These are phyloP conservation scores for Drosophila flavopinicola DNA, from an alignment of 2,888 invertebrate genomes.

Conservation along the genomic window DNA sequence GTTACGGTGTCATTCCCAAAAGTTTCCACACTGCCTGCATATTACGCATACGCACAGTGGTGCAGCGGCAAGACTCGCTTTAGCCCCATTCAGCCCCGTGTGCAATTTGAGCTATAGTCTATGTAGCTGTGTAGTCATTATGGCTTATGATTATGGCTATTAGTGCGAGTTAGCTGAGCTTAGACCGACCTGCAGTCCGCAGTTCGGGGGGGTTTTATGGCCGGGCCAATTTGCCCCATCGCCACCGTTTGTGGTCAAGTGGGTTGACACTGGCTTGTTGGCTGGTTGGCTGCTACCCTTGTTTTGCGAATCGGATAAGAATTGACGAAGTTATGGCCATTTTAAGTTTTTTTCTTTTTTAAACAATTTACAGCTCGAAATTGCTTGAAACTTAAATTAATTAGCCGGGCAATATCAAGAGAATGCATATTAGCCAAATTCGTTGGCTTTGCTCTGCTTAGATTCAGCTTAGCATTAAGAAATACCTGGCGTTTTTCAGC, in stretches of 20 bases:
- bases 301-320: no score
- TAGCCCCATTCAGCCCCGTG: conserved; percentile 2
- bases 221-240: conserved; percentile 51
- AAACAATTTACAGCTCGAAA: no score
- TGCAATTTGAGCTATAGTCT: conserved; percentile 56
- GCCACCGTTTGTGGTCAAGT: conserved; percentile 52
- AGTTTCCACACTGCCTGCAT: conserved; percentile 52
- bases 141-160: conserved; percentile 78
- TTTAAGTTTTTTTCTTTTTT: no score
- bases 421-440: conserved; percentile 46
- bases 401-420: conserved; percentile 38
- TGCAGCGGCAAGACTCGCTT: conserved; percentile 5
- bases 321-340: no score
- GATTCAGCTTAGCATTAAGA: conserved; percentile 12
- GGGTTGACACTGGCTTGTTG: conserved; percentile 22
- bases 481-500: conserved; percentile 5
- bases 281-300: no score
- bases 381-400: no score
- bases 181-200: conserved; percentile 30
- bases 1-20: conserved; percentile 73
- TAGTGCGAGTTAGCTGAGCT: conserved; percentile 64
- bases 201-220: conserved; percentile 37
- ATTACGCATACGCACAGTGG: conserved; percentile 57
- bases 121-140: conserved; percentile 64
- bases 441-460: conserved; percentile 9